phyloP scores from a whole-genome alignment of 2,888 invertebrate species.

The Bugulina stolonifera region DNA sequence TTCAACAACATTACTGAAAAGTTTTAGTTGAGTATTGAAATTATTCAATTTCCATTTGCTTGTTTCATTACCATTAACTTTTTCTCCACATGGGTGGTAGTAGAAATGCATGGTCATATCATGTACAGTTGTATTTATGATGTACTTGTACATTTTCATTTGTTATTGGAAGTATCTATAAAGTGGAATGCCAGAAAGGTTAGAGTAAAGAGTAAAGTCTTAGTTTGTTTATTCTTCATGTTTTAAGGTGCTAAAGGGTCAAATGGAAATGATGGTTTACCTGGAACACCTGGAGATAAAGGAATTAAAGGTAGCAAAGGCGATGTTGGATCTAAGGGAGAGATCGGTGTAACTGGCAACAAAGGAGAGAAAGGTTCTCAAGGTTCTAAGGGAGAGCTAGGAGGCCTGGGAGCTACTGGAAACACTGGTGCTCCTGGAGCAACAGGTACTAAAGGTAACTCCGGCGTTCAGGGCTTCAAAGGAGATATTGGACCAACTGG shows the following conservation, averaged over 20 bases:
- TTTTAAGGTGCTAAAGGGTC: background rate
- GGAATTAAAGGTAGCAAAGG: conserved; percentile 24
- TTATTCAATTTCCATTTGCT: no score
- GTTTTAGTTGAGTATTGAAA: no score
- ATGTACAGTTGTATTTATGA: no score
- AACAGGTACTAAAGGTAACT: conserved; percentile 27
- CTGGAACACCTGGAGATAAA: background rate
- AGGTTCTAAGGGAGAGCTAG: background rate
- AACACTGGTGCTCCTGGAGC: conserved; percentile 27
- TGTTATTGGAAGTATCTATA: no score
- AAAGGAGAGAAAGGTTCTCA: background rate
- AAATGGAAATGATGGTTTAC: background rate
- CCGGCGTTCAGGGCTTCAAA: conserved; percentile 27
- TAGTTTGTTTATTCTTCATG: background rate
- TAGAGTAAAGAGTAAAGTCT: no score
- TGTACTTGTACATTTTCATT: no score
- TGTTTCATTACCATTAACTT: no score
- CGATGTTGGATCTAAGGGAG: conserved; percentile 19
- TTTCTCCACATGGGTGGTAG: no score
- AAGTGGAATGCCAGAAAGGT: no score
- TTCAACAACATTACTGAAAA: no score
- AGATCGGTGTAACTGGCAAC: conserved; percentile 19
- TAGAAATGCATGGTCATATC: no score
- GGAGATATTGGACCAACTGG: conserved; percentile 25
- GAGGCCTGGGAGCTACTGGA: conserved; percentile 17